Conservation (phyloP, 2,113 vertebrate species). For the Pteropus alecto region DNA sequence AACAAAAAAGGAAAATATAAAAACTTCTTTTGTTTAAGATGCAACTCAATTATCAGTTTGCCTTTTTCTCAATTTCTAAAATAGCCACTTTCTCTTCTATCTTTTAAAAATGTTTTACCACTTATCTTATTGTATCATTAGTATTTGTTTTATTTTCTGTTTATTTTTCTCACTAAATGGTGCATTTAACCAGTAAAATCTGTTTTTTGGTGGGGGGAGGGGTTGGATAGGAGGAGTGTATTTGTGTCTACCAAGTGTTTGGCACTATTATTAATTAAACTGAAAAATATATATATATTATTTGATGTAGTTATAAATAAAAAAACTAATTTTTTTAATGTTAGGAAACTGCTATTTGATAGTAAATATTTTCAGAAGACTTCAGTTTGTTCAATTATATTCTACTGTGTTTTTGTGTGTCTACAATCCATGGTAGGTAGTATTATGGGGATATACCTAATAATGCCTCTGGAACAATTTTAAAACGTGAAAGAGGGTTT, state of each 20-base stretch:
- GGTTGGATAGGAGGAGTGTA: no score
- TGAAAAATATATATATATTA: not conserved
- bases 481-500: not conserved
- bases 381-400: not conserved
- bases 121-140: not conserved
- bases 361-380: not conserved
- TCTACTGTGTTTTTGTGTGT: not conserved
- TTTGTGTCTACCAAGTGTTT: not conserved
- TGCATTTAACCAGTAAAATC: not conserved
- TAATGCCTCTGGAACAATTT: not conserved
- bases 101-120: not conserved
- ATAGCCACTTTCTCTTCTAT: not conserved
- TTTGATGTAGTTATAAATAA: not conserved
- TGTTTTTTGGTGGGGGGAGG: not conserved
- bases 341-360: not conserved
- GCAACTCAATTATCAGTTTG: not conserved
- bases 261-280: not conserved
- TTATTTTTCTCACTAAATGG: not conserved
- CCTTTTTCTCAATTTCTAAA: not conserved
- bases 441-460: not conserved
- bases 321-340: not conserved
- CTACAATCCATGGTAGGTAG: not conserved
- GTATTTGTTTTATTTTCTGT: not conserved
- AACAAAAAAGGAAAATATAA: not conserved
- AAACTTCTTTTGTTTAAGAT: not conserved